phyloP scores from a whole-genome alignment of 2,797 vertebrate genomes.

The Hemitrygon akajei region DNA sequence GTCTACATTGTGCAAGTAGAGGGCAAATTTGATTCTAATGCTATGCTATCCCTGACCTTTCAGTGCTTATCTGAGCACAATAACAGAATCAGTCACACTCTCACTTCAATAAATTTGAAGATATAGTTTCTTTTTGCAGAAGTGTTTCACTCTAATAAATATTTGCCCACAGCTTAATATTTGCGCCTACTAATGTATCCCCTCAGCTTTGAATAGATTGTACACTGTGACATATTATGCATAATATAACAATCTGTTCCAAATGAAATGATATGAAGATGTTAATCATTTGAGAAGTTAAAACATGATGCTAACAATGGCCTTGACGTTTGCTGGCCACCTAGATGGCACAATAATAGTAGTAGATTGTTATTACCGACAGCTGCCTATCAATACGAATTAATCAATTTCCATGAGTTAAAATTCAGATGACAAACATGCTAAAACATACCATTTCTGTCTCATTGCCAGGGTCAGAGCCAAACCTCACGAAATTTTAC shows the following conservation, averaged over 20 bases:
- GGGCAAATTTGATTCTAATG: background rate
- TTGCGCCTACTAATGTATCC: background rate
- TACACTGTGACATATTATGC: no score
- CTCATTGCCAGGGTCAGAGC: background rate
- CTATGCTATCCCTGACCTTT: background rate
- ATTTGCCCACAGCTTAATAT: background rate
- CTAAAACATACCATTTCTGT: background rate
- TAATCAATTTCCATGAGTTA: background rate
- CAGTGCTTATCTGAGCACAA: background rate
- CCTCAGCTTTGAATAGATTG: background rate
- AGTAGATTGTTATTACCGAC: background rate
- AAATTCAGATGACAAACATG: background rate
- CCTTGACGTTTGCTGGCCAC: background rate
- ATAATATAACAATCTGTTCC: no score
- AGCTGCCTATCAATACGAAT: background rate
- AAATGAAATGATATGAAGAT: background rate
- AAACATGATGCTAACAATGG: background rate
- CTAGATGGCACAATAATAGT: background rate
- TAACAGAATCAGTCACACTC: background rate
- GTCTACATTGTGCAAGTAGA: no score
- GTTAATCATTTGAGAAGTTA: constrained; percentile 9
- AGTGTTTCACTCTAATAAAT: background rate
- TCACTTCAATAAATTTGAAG: background rate
- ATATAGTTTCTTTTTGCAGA: background rate
- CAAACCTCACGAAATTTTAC: background rate